Evolutionary conservation across 1,140 invertebrate species (phyloP), one percentile per base, ranked within the genome.

Genomic region (Zaprionus capensis): DNA sequence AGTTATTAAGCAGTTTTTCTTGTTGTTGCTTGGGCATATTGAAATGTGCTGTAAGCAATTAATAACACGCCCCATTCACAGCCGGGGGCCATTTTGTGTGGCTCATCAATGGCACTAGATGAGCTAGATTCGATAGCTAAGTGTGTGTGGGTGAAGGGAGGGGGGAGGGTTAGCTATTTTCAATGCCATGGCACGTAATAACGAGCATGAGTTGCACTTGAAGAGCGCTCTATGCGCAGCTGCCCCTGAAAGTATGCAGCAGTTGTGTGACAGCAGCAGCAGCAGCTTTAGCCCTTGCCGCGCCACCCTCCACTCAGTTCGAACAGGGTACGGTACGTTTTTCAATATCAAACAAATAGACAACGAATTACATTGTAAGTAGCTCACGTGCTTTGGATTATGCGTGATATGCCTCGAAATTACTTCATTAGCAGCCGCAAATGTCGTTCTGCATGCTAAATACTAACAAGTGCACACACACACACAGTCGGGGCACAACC

Each of bases 311-410:
- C 12, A 1, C 20, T 2, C 1, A 17, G 41, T 24, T 22, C 14
- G 11, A 14, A 7, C 0, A 4, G 20, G 17, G n/a, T 41, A 63
- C 57, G 57, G 44, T 76, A 72, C 74, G 69, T 79, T 88, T 88
- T 88, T 88, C 84, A 88, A 88, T 88, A 88, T 88, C 86, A 90
- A 80, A 90, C 85, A 90, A 90, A 90, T 90, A 90, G 85, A 90
- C 85, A 90, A 85, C 85, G 85, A 90, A 90, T 90, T 90, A 90
- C 86, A 85, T 91, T 91, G 82, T 90, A 90, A 90, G 85, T 90
- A 90, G 85, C 85, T 90, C 85, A 90, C 85, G 85, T 90, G 85
- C 85, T 84, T 76, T 77, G 82, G 85, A 90, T 90, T 90, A 90
- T 90, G 85, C 85, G 85, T 90, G 85, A 90, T 90, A 90, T 90